These are phyloP conservation scores for Drosophila borborema DNA, from an alignment of 2,888 invertebrate genomes.

Conservation along the genomic window DNA sequence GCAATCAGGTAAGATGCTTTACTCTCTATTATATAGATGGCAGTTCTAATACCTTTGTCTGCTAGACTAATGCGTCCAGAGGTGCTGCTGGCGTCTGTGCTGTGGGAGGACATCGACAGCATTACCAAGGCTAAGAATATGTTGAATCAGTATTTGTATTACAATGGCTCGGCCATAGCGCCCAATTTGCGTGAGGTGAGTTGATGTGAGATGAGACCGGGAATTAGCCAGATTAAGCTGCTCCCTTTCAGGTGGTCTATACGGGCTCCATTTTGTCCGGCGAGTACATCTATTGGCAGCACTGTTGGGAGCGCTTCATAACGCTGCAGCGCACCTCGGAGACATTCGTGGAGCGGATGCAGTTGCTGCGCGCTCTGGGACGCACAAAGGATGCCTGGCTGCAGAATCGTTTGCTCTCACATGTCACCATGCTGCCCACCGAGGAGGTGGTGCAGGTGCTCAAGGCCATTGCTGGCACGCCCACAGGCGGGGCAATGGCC, in stretches of 20 bases:
- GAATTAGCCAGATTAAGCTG: fast-evolving
- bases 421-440: conserved; percentile 85
- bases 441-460: conserved; percentile 85
- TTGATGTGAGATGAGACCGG: not conserved
- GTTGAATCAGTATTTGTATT: conserved; percentile 83
- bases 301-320: conserved; percentile 85
- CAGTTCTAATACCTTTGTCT: not conserved
- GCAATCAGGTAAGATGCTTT: conserved; percentile 78
- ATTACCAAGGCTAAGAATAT: conserved; percentile 84
- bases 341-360: conserved; percentile 85
- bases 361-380: conserved; percentile 84
- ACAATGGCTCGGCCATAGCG: conserved; percentile 82
- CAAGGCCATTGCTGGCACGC: conserved; percentile 85
- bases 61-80: conserved; percentile 84
- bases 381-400: conserved; percentile 85
- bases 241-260: conserved; percentile 82
- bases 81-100: conserved; percentile 83
- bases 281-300: conserved; percentile 85
- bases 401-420: conserved; percentile 85
- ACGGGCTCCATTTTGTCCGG: conserved; percentile 85
- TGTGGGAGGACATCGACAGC: conserved; percentile 85
- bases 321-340: conserved; percentile 83
- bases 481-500: conserved; percentile 85
- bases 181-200: conserved; percentile 85
- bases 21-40: not conserved